phyloP scores from a whole-genome alignment of 2,888 invertebrate genomes.

The Spisula subtruncata region DNA sequence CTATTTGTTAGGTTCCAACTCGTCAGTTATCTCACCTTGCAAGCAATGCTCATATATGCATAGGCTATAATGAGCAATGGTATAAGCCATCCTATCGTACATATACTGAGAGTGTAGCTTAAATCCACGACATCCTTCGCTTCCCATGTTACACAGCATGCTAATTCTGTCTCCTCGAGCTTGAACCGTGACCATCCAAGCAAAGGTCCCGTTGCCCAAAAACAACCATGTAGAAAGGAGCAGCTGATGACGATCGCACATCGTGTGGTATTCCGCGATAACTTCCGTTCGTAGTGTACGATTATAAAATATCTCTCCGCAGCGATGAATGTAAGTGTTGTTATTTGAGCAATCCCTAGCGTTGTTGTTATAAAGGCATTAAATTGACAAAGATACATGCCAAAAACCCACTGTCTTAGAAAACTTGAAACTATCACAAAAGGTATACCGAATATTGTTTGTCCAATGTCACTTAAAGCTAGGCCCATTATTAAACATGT shows the following conservation, averaged over 20 bases:
- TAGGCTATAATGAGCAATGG: constrained; percentile 20
- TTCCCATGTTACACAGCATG: constrained; percentile 38
- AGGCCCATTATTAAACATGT: constrained; percentile 26
- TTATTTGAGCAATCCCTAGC: constrained; percentile 32
- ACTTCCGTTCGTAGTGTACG: background rate
- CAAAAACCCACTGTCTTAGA: constrained; percentile 20
- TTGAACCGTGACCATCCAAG: constrained; percentile 37
- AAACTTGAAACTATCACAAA: constrained; percentile 34
- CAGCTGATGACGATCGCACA: background rate
- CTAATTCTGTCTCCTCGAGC: constrained; percentile 10
- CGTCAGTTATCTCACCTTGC: constrained; percentile 29
- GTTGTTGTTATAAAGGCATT: constrained; percentile 28
- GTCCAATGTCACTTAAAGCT: constrained; percentile 24
- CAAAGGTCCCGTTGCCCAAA: constrained; percentile 32
- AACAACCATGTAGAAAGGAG: constrained; percentile 25
- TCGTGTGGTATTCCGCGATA: background rate
- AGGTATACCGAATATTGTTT: constrained; percentile 31
- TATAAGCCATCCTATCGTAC: constrained; percentile 37
- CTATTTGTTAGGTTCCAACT: background rate
- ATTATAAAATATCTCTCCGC: constrained; percentile 33
- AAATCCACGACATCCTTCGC: background rate
- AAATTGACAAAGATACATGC: constrained; percentile 14
- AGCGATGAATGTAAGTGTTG: constrained; percentile 16
- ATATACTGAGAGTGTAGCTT: constrained; percentile 29
- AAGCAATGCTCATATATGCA: constrained; percentile 25